Base-by-base conservation (phyloP, 2,113 vertebrate species). In the Pao palembangensis region DNA sequence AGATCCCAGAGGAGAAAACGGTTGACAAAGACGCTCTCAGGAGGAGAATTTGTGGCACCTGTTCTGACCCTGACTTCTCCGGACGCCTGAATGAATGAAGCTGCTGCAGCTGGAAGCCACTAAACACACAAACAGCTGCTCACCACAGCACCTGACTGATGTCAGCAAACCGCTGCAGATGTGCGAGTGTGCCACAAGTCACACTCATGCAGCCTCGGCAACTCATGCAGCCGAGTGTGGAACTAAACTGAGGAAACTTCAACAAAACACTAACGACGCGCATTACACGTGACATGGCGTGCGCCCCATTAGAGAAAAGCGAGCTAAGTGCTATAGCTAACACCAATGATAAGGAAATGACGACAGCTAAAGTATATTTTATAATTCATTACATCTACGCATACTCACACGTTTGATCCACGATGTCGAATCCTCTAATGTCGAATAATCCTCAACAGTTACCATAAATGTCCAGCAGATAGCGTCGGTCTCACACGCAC, bases 21-120 rank as follows among this genome's bases (percentile, higher is more conserved):
- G 20, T 58, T 49, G 44, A 75, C 67, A 82, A 71, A 71, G 70
- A 68, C 14, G 7, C 25, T 69, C 64, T 73, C 53, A 53, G 38
- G 44, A 63, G 73, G 78, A 73, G 80, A 79, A 87, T 83, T 86
- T 67, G 77, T 44, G 71, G 78, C 83, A 80, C 78, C 85, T 87
- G 78, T 71, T 80, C 64, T 61, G 64, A 78, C 78, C 65, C 64
- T 23, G 23, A 34, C 21, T 80, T 72, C 70, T 55, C 71, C 52
- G 60, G 76, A 85, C 74, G 81, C 78, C 64, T 77, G 66, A 43
- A 69, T 15, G 76, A 76, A 54, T 56, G 71, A 71, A 56, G 14
- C 58, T 64, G 56, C 43, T 71, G 66, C 80, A 83, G 76, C 54
- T 80, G 72, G 53, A 11, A 49, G 3, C 5, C 16, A 59, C 55